Evolutionary conservation across 2,113 vertebrate genomes (phyloP).

Genomic region (Merops nubicus): DNA sequence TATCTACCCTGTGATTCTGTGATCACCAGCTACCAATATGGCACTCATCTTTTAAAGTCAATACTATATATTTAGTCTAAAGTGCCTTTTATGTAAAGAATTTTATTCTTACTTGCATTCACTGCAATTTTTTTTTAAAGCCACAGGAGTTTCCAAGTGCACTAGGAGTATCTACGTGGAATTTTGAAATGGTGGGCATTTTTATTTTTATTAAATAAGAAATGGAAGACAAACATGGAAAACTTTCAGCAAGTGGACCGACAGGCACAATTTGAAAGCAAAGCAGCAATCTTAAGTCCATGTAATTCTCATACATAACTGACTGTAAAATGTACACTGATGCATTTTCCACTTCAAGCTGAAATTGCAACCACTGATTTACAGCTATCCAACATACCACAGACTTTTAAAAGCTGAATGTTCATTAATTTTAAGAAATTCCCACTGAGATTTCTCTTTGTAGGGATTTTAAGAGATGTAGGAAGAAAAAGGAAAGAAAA

Average conservation of each 20-base stretch:
- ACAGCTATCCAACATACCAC: not conserved
- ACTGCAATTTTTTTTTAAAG: not conserved
- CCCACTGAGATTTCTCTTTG: not conserved
- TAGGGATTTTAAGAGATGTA: not conserved
- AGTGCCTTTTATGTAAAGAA: not conserved
- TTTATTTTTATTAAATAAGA: not conserved
- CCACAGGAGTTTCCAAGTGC: not conserved
- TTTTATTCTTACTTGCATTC: not conserved
- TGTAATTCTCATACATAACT: not conserved
- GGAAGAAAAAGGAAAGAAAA: not conserved
- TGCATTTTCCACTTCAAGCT: not conserved
- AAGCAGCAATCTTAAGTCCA: not conserved
- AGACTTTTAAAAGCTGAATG: not conserved
- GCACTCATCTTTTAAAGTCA: no score
- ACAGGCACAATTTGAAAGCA: not conserved
- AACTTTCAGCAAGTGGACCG: not conserved
- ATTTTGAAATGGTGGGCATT: not conserved
- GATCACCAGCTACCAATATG: not conserved
- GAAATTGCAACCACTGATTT: not conserved
- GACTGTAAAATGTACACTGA: not conserved
- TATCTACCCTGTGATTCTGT: not conserved
- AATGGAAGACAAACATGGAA: not conserved
- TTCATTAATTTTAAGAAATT: not conserved
- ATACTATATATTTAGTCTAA: not conserved
- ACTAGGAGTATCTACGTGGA: not conserved